phyloP scores from a whole-genome alignment of 2,888 invertebrate species.

The Drosophila tripunctata region DNA sequence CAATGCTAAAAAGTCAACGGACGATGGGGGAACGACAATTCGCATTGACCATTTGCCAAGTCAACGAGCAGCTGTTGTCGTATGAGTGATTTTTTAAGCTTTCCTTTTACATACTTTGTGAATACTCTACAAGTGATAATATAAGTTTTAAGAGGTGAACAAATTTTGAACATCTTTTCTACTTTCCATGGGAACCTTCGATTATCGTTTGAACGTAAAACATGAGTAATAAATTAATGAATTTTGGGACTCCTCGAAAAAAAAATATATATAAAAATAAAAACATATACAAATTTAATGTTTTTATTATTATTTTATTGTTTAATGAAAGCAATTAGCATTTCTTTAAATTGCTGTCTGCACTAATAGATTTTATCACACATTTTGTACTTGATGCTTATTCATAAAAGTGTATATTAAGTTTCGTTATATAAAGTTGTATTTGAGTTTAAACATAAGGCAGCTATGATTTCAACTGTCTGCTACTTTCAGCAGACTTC shows the following conservation, averaged over 20 bases:
- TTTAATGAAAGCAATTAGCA: too few species aligned
- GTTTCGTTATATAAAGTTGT: not conserved
- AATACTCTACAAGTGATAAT: not conserved
- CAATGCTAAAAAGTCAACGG: conserved; percentile 27
- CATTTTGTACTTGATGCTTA: too few species aligned
- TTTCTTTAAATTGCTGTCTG: too few species aligned
- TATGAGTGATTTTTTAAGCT: conserved; percentile 36
- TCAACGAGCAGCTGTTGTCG: conserved; percentile 41
- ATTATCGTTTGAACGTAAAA: too few species aligned
- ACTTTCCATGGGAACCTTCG: too few species aligned
- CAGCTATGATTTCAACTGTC: conserved; percentile 8
- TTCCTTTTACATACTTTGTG: not conserved
- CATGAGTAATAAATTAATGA: too few species aligned
- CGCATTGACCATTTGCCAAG: conserved; percentile 67
- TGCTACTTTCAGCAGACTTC: not conserved
- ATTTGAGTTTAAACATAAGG: not conserved
- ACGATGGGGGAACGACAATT: conserved; percentile 5
- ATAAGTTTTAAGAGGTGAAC: not conserved
- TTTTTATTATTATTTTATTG: too few species aligned
- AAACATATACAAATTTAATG: too few species aligned
- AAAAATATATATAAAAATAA: too few species aligned
- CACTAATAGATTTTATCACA: too few species aligned
- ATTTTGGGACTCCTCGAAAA: too few species aligned
- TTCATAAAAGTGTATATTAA: not conserved
- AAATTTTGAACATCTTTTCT: too few species aligned